Evolutionary conservation across 1,140 invertebrate genomes (phyloP).

Genomic region (Whitmania pigra): DNA sequence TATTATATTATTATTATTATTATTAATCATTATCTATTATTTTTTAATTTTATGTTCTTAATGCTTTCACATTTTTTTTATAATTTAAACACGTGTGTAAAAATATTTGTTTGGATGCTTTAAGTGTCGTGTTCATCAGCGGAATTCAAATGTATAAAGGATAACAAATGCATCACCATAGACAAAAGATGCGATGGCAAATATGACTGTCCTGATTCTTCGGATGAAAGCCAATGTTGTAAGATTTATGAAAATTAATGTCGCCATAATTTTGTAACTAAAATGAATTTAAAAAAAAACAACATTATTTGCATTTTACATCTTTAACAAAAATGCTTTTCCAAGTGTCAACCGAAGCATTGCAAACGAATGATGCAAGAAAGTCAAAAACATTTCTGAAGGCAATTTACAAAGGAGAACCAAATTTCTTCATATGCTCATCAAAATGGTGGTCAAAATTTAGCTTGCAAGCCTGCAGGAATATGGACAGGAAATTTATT

Average conservation of each 20-base stretch:
- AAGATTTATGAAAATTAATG: neutral
- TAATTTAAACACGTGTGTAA: too few relatives aligned
- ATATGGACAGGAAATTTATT: neutral
- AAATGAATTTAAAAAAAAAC: too few relatives aligned
- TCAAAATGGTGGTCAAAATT: neutral
- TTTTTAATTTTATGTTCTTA: too few relatives aligned
- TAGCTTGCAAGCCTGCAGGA: neutral
- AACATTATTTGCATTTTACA: too few relatives aligned
- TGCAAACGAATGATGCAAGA: too few relatives aligned
- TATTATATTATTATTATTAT: neutral
- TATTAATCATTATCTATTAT: too few relatives aligned
- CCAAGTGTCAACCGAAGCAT: too few relatives aligned
- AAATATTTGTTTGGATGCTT: neutral
- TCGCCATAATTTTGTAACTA: too few relatives aligned
- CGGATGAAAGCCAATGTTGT: conserved; percentile 4
- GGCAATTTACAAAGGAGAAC: neutral
- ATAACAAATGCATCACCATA: neutral
- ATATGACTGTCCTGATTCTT: neutral
- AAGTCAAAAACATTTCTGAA: neutral
- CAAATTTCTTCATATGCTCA: neutral
- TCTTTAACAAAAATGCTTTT: too few relatives aligned
- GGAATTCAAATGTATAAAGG: neutral
- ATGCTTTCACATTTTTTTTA: too few relatives aligned
- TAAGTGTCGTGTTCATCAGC: neutral
- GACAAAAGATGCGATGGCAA: conserved; percentile 1